Percentiles rank a stretch among this genome's conserved stretches.
phyloP scores from a whole-genome alignment of 2,113 vertebrate species.

The Felis catus region DNA sequence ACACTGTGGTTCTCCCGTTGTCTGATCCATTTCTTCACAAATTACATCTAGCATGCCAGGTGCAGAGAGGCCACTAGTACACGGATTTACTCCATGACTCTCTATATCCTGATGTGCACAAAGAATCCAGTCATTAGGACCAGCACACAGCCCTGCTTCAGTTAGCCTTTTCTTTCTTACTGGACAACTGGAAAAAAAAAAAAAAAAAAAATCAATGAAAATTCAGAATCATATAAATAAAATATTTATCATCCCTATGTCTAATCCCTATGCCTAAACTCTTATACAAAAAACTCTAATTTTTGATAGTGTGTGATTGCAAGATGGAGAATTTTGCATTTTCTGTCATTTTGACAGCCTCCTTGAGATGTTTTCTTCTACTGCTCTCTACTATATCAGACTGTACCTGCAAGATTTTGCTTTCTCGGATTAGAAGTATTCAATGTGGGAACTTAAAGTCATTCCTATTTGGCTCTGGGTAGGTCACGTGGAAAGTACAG shows the following conservation, averaged over 20 bases:
- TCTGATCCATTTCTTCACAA: constrained; percentile 89
- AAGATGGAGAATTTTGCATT: neutral
- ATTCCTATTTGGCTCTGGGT: neutral
- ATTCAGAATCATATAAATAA: neutral
- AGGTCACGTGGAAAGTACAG: neutral
- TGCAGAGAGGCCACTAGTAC: constrained; percentile 74
- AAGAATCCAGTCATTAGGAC: constrained; percentile 81
- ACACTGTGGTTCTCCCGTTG: constrained; percentile 84
- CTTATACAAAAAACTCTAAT: neutral
- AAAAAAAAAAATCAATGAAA: constrained; percentile 62
- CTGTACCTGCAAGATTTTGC: neutral
- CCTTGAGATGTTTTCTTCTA: neutral
- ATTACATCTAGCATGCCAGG: constrained; percentile 81
- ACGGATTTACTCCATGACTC: constrained; percentile 79
- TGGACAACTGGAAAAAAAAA: constrained; percentile 81
- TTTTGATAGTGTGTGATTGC: neutral
- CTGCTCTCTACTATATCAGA: neutral
- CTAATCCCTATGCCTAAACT: neutral
- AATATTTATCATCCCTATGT: neutral
- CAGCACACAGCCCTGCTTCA: constrained; percentile 79
- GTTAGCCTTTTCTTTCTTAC: constrained; percentile 85
- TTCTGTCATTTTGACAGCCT: neutral
- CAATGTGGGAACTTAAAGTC: neutral
- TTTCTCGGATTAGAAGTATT: neutral
- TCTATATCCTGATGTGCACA: constrained; percentile 82